Evolutionary conservation across 2,113 vertebrate species (phyloP), one percentile per base, ranked within the genome.

Genomic region (Salvelinus namaycush): DNA sequence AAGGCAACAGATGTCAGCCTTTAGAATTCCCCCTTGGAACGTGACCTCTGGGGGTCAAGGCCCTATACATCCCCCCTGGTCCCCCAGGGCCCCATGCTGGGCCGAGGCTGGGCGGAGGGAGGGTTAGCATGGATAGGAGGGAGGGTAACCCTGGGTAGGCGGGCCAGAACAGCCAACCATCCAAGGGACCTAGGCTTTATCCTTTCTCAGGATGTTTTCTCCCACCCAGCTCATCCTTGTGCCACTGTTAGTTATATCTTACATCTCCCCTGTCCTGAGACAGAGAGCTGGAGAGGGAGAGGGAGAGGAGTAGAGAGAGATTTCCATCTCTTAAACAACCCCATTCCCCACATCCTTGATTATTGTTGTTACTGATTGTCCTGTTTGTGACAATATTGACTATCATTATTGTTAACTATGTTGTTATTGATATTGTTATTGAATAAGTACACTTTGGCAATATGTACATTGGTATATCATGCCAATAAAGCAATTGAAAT

Each of bases 1-100:
- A 84, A 91, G 84, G 90, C 91, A 93, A 88, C 93, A 94, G 91
- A 94, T 93, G 93, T 94, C 92, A 91, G 84, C 87, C 89, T 89
- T 93, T 91, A 89, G 91, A 93, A 91, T 80, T 76, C 89, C 81
- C 80, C 87, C 87, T 90, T 90, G 91, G 92, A 93, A 91, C 79
- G 84, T 91, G 92, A 94, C 92, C 90, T 91, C 89, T 66, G 85
- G 84, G 70, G 92, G 93, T 94, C 91, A 92, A 86, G 89, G 88
- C 87, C 88, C 22, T 83, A 87, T 88, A 91, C 87, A 92, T 87
- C 83, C 87, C 90, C 87, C 86, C 85, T 78, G 14, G 24, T 16
- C 54, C 24, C 24, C 68, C 75, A 31, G 49, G 0, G 87, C 90
- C 88, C 90, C 91, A 92, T 92, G 92, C 92, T 93, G 92, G 84